Base-by-base conservation (phyloP, 1,140 invertebrate genomes). In the Theocolax elegans region DNA sequence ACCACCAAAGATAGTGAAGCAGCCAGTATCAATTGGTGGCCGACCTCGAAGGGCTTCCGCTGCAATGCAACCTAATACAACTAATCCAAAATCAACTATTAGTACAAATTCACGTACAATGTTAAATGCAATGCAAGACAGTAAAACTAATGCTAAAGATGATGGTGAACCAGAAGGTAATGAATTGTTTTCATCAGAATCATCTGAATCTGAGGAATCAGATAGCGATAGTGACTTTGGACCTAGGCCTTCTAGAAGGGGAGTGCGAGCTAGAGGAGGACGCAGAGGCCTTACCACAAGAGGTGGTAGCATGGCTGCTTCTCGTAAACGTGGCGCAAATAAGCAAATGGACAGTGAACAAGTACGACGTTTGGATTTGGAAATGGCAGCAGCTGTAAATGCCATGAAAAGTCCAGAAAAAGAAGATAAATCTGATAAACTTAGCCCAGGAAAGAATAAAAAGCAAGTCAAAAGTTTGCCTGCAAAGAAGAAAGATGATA, bases 351-450 rank as follows among this genome's bases (percentile, higher is more conserved):
- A 87, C 49, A 76, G 75, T 51, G 85, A 87, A 29, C 85, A 85
- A 71, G 83, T 80, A 0, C 74, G 82, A 13, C 77, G 83, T n/a
- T 75, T 86, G 13, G 81, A 86, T 29, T 74, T 81, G 58, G 85
- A 87, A 80, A 86, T 87, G 85, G 83, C 84, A 69, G 84, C 83
- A 58, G 83, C 83, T 17, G 83, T 85, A 6, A 82, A 74, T 71
- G 83, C 83, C 12, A 86, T 87, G 85, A 85, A 85, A 27, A 83
- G 76, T 72, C 78, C 83, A 6, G 83, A 85, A 9, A 81, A 83
- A 59, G 75, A 81, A 9, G 81, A 83, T 1, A 83, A 76, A 69
- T 71, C 58, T 10, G 78, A 81, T 79, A 76, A 59, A 19, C 23
- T 59, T 27, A 71, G 44, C 35, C 38, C 64, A 9, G 15, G 44